Percentiles rank a stretch among this genome's conserved stretches.
Conservation (phyloP, 2,797 vertebrate genomes). For the Rhinogobio ventralis region DNA sequence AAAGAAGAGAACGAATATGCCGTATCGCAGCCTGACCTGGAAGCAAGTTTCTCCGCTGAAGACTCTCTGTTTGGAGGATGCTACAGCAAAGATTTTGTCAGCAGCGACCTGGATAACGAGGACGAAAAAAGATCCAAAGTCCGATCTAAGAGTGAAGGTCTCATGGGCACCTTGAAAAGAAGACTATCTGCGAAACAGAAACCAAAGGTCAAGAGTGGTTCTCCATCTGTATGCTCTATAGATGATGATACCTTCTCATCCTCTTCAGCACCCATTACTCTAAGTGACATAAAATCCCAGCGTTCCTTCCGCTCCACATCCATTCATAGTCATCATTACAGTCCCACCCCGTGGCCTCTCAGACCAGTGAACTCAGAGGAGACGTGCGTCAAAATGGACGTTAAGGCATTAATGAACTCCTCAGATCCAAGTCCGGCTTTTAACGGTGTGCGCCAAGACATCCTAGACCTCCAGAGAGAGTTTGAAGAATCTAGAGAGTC, state of each 20-base stretch:
- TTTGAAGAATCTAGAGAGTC: conserved; percentile 85
- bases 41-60: conserved; percentile 81
- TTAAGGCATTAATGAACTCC: conserved; percentile 83
- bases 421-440: conserved; percentile 80
- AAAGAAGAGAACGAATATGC: conserved; percentile 87
- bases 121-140: conserved; percentile 81
- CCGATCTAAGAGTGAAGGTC: conserved; percentile 84
- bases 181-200: conserved; percentile 88
- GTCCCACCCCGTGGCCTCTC: conserved; percentile 87
- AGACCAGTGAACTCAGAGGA: conserved; percentile 84
- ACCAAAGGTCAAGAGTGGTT: conserved; percentile 82
- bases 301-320: conserved; percentile 83
- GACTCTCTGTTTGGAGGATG: conserved; percentile 85
- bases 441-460: conserved; percentile 87
- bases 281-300: conserved; percentile 83
- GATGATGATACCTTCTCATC: conserved; percentile 87
- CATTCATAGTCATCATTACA: conserved; percentile 86
- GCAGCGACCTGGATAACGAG: conserved; percentile 79
- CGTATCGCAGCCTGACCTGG: conserved; percentile 78
- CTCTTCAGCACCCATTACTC: conserved; percentile 83
- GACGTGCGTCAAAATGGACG: conserved; percentile 85
- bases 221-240: conserved; percentile 75
- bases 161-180: conserved; percentile 88
- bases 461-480: conserved; percentile 90
- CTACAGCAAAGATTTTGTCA: conserved; percentile 83